These are phyloP conservation scores for Tubiluchus corallicola DNA, from an alignment of 2,888 invertebrate species.

Conservation along the genomic window DNA sequence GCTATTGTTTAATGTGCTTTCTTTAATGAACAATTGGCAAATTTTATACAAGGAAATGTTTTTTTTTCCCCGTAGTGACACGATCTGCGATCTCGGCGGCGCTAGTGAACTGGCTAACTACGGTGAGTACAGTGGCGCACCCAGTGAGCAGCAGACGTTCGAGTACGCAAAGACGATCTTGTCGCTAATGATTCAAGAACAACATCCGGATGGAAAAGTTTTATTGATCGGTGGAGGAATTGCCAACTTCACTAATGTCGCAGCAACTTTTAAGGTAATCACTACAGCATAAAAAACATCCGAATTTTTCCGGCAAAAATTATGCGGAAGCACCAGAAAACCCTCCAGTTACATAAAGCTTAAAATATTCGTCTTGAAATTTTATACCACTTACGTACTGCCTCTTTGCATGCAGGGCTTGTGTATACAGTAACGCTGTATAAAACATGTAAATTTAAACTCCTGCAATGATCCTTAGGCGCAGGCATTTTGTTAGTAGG, in stretches of 20 bases:
- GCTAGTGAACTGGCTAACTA: slow-evolving; percentile 88
- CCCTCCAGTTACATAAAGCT: too few relatives aligned
- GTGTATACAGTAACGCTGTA: too few relatives aligned
- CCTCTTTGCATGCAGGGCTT: too few relatives aligned
- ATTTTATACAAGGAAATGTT: slow-evolving; percentile 4
- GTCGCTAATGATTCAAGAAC: slow-evolving; percentile 74
- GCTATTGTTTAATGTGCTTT: neutral
- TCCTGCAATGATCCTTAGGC: too few relatives aligned
- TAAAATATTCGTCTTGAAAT: too few relatives aligned
- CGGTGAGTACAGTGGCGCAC: slow-evolving; percentile 97
- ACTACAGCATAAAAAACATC: too few relatives aligned
- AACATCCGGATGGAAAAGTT: slow-evolving; percentile 55
- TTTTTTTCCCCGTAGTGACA: slow-evolving; percentile 58
- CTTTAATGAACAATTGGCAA: neutral
- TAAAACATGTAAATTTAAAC: too few relatives aligned
- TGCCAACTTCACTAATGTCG: slow-evolving; percentile 98
- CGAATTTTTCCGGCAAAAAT: too few relatives aligned
- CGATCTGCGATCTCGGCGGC: slow-evolving; percentile 89
- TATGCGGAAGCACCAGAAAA: too few relatives aligned
- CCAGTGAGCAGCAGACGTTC: slow-evolving; percentile 93
- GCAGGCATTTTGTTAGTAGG: too few relatives aligned
- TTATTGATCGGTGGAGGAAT: slow-evolving; percentile 89
- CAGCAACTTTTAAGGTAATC: slow-evolving; percentile 79
- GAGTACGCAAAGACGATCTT: slow-evolving; percentile 97
- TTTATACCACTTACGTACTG: too few relatives aligned